phyloP scores from a whole-genome alignment of 2,888 invertebrate genomes.

The Syrphus vitripennis region DNA sequence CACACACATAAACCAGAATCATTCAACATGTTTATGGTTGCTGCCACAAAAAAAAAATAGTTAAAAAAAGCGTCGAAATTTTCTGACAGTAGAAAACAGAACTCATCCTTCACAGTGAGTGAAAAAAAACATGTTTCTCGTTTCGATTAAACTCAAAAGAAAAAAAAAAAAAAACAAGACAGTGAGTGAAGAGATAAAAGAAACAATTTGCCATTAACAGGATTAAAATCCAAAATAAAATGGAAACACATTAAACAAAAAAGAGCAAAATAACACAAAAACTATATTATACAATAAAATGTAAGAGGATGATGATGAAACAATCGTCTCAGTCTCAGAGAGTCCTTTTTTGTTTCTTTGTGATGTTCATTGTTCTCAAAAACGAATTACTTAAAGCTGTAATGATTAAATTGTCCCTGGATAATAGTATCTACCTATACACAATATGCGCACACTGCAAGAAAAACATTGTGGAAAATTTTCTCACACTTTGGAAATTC shows the following conservation, averaged over 20 bases:
- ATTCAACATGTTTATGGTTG: conserved; percentile 5
- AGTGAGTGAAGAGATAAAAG: conserved; percentile 60
- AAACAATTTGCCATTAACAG: conserved; percentile 66
- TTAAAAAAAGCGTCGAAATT: neutral
- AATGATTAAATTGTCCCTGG: conserved; percentile 68
- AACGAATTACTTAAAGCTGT: conserved; percentile 64
- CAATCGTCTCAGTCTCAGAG: conserved; percentile 42
- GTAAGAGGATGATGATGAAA: conserved; percentile 47
- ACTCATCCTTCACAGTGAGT: conserved; percentile 12
- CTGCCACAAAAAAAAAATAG: neutral
- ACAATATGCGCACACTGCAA: neutral
- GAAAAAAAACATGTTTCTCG: conserved; percentile 28
- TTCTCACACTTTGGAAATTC: neutral
- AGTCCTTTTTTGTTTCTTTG: conserved; percentile 12
- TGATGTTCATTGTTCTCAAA: conserved; percentile 53
- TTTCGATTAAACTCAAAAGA: conserved; percentile 28
- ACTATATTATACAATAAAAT: conserved; percentile 10
- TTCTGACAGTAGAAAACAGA: conserved; percentile 5
- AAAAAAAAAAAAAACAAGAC: conserved; percentile 34
- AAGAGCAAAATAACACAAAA: conserved; percentile 41
- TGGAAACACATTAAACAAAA: conserved; percentile 37
- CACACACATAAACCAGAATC: neutral
- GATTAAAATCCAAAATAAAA: conserved; percentile 66
- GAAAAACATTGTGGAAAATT: neutral
- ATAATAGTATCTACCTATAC: conserved; percentile 34